These are phyloP conservation scores for Carcinoscorpius rotundicauda DNA, from an alignment of 1,140 invertebrate species.

Conservation along the genomic window DNA sequence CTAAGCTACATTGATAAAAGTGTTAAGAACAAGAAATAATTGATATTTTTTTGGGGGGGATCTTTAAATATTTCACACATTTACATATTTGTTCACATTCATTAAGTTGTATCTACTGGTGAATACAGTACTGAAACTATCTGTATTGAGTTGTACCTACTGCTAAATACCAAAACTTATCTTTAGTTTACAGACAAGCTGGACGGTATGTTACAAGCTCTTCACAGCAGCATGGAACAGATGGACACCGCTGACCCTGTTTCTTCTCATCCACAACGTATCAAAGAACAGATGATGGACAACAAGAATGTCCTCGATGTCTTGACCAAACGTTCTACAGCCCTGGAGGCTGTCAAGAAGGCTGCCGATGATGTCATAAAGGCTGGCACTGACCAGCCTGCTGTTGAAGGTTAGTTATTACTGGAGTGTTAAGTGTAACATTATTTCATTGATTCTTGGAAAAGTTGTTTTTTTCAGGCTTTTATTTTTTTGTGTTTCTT, in stretches of 20 bases:
- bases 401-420: slow-evolving; percentile 47
- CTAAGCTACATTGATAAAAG: too few species aligned
- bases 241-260: slow-evolving; percentile 74
- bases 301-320: slow-evolving; percentile 82
- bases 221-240: slow-evolving; percentile 84
- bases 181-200: slow-evolving; percentile 82
- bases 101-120: too few species aligned
- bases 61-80: too few species aligned
- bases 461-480: too few species aligned
- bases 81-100: too few species aligned
- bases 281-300: slow-evolving; percentile 88
- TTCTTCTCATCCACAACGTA: slow-evolving; percentile 84
- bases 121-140: too few species aligned
- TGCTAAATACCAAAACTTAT: neutral
- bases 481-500: too few species aligned
- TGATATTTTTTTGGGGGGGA: too few species aligned
- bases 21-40: too few species aligned
- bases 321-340: slow-evolving; percentile 75
- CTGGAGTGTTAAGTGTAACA: neutral
- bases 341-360: slow-evolving; percentile 82
- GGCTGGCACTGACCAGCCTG: slow-evolving; percentile 74
- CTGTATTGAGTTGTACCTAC: too few species aligned
- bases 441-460: too few species aligned
- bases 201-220: slow-evolving; percentile 87
- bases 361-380: slow-evolving; percentile 91